Conservation (phyloP, 2,888 invertebrate species). For the Taphrorychus bicolor region DNA sequence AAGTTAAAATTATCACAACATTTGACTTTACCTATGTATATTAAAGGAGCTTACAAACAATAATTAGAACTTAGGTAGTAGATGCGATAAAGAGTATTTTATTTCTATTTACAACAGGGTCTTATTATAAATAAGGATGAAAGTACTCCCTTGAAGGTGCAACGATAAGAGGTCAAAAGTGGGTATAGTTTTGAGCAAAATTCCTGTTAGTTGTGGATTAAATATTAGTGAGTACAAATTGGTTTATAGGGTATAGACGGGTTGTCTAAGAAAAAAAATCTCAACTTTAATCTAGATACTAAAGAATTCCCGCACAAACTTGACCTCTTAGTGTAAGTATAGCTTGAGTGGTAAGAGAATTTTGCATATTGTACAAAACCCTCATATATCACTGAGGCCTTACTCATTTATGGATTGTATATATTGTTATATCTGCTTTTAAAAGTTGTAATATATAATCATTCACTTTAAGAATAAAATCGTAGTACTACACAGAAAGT, state of each 20-base stretch:
- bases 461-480: no score
- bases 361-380: no score
- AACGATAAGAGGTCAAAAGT: not conserved
- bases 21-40: slow-evolving; percentile 10
- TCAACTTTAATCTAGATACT: no score
- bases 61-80: not conserved
- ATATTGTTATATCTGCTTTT: no score
- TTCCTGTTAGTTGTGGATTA: no score
- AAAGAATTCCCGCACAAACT: not conserved
- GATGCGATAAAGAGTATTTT: not conserved
- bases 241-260: no score
- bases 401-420: no score
- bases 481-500: no score
- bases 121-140: not conserved
- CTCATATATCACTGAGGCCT: no score
- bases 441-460: no score
- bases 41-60: not conserved
- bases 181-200: not conserved
- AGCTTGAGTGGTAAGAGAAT: no score
- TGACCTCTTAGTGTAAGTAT: not conserved
- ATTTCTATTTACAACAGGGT: slow-evolving; percentile 1
- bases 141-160: not conserved
- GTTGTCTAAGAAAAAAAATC: no score
- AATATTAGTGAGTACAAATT: not conserved
- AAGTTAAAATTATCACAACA: slow-evolving; percentile 33